Base-by-base conservation (phyloP, 1,140 invertebrate genomes). In the Manduca sexta region DNA sequence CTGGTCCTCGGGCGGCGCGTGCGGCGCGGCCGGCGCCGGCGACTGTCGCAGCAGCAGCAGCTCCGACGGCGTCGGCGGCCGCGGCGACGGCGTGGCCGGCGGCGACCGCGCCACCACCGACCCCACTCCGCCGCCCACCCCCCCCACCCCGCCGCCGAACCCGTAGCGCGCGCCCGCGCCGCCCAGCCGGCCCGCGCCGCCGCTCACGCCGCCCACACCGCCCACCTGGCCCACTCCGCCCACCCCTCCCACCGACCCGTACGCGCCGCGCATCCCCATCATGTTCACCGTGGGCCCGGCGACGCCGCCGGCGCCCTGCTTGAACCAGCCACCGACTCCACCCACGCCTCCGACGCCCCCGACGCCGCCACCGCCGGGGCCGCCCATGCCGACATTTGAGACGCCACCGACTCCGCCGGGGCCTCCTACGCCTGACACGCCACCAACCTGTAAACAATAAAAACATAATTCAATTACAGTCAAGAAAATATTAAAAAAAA, bases 91-190 rank as follows among this genome's bases (percentile, higher is more conserved):
- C 16, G 92, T 92, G 13, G 92, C 92, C 12, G 92, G 93, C 90
- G 94, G 93, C 47, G 93, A 91, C 50, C 91, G 90, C 61, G 93
- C 90, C 39, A 93, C 91, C 57, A 91, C 90, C 30, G 90, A 90
- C 5, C 69, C 71, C 30, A 55, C 60, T 3, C 29, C 42, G 15
- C 33, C 33, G 8, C 90, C 90, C 3, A 69, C 72, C 26, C 52
- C 59, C 51, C 60, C 51, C 59, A 76, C 79, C 56, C 67, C 61
- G 62, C 74, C 79, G 26, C 67, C 73, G 55, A 69, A 87, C 10
- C 37, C 31, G 37, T 43, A 46, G 47, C 72, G 56, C 38, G 58
- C 64, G 51, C 58, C 58, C 34, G 51, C 64, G 50, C 82, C 79
- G 46, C 85, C 76, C 49, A 80, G 40, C 40, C 40, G 40, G 60